A percentile compares a stretch with the other conserved stretches of the same genome.
These are phyloP conservation scores for Heterodera carotae DNA, from an alignment of 1,140 invertebrate species.

Conservation along the genomic window DNA sequence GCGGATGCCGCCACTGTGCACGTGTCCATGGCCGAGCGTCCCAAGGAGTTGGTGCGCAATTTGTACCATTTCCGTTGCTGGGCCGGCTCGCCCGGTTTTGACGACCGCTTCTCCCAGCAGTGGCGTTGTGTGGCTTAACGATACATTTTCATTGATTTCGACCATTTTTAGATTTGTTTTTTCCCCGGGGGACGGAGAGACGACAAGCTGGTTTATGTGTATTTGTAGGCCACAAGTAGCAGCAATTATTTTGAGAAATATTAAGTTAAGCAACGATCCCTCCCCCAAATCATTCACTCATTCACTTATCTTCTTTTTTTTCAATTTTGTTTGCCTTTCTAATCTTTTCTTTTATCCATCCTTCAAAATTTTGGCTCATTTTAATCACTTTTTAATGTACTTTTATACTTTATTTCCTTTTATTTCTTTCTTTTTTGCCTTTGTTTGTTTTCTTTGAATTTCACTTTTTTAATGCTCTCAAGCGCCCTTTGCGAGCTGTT, in stretches of 20 bases:
- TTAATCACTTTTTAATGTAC: not conserved
- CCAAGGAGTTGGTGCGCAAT: conserved; percentile 43
- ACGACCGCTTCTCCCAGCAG: conserved; percentile 56
- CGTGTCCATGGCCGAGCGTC: conserved; percentile 13
- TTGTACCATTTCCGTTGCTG: conserved; percentile 63
- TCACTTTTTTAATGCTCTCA: no score
- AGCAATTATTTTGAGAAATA: no score
- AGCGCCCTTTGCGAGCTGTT: no score
- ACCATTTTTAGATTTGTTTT: not conserved
- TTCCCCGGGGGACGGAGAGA: no score
- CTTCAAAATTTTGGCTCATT: no score
- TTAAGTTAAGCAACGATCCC: no score
- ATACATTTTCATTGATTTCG: not conserved
- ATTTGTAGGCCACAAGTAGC: no score
- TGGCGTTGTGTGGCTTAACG: conserved; percentile 16
- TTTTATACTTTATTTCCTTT: not conserved
- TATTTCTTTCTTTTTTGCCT: not conserved
- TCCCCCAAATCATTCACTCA: not conserved
- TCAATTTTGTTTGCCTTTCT: not conserved
- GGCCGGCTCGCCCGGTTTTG: conserved; percentile 59
- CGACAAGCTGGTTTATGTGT: no score
- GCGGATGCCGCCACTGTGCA: conserved; percentile 35
- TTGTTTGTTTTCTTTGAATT: no score
- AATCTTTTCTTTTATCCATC: not conserved
- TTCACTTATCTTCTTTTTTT: not conserved